Conservation (phyloP, 1,140 invertebrate species). For the Eumaeus atala region DNA sequence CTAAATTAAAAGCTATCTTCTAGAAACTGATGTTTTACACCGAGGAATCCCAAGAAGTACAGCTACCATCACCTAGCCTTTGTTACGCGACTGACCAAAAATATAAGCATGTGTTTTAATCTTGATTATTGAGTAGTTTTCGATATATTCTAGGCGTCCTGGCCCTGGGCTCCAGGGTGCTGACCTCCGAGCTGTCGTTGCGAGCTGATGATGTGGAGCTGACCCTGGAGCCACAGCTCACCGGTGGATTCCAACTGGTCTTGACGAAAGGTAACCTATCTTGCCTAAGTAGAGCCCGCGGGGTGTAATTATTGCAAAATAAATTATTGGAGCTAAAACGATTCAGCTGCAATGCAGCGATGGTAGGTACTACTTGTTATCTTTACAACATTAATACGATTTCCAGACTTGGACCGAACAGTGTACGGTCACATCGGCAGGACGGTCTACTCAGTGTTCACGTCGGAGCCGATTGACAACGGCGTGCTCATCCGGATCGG, state of each 20-base stretch:
- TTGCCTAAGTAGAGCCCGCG: too few relatives aligned
- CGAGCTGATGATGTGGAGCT: constrained; percentile 45
- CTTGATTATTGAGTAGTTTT: too few relatives aligned
- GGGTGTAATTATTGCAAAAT: too few relatives aligned
- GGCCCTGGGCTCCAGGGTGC: constrained; percentile 31
- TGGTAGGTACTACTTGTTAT: too few relatives aligned
- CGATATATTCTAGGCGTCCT: constrained; percentile 30
- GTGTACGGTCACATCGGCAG: constrained; percentile 48
- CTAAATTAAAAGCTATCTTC: too few relatives aligned
- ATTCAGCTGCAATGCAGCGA: background rate
- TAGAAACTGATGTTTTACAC: too few relatives aligned
- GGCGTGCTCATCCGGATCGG: constrained; percentile 41
- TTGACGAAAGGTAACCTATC: constrained; percentile 46
- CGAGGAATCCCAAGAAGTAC: too few relatives aligned
- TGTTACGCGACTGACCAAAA: too few relatives aligned
- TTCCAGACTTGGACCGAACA: constrained; percentile 37
- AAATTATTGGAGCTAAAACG: too few relatives aligned
- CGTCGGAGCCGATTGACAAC: constrained; percentile 37
- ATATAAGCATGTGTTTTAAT: too few relatives aligned
- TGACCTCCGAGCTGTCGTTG: constrained; percentile 20
- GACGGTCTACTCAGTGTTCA: constrained; percentile 37
- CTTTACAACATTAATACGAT: too few relatives aligned
- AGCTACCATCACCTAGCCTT: too few relatives aligned
- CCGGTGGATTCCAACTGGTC: constrained; percentile 45
- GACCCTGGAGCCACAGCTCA: constrained; percentile 48